A percentile compares a stretch with the other conserved stretches of the same genome.
Conservation (phyloP, 2,113 vertebrate genomes). For the Candoia aspera region DNA sequence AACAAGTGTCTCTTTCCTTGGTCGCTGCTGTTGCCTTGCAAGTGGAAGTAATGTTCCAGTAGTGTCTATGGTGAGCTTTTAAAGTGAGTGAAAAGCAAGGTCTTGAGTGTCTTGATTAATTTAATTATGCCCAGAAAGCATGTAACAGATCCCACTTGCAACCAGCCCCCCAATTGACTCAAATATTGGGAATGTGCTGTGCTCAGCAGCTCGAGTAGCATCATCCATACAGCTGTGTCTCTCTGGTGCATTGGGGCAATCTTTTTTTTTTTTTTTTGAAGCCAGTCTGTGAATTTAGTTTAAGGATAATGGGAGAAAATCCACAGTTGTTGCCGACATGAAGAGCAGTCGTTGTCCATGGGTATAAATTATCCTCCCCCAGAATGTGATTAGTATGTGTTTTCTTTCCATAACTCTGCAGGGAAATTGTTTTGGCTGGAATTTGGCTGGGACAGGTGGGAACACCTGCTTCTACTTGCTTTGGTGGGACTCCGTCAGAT, state of each 20-base stretch:
- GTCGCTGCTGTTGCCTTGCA: slow-evolving; percentile 26
- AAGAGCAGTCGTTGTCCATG: slow-evolving; percentile 32
- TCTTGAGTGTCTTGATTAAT: slow-evolving; percentile 13
- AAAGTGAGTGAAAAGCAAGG: slow-evolving; percentile 27
- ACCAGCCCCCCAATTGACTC: slow-evolving; percentile 25
- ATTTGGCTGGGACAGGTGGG: slow-evolving; percentile 48
- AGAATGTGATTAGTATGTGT: slow-evolving; percentile 16
- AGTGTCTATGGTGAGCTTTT: neutral
- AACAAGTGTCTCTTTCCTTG: neutral
- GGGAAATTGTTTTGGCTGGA: slow-evolving; percentile 40
- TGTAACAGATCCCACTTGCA: slow-evolving; percentile 33
- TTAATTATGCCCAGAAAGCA: slow-evolving; percentile 41
- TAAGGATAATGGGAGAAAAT: slow-evolving; percentile 57
- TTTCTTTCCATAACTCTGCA: slow-evolving; percentile 16
- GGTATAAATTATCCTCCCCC: slow-evolving; percentile 31
- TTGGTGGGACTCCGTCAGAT: slow-evolving; percentile 31
- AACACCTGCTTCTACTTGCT: slow-evolving; percentile 48
- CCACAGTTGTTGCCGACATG: slow-evolving; percentile 48
- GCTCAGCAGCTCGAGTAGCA: neutral
- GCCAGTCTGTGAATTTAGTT: slow-evolving; percentile 35
- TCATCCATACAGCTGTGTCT: slow-evolving; percentile 17
- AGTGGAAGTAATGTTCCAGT: neutral
- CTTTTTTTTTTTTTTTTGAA: slow-evolving; percentile 14
- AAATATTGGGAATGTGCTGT: slow-evolving; percentile 53
- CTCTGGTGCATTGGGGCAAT: slow-evolving; percentile 24